Evolutionary conservation across 2,888 invertebrate genomes (phyloP).

Genomic region (Drosophila histrio): DNA sequence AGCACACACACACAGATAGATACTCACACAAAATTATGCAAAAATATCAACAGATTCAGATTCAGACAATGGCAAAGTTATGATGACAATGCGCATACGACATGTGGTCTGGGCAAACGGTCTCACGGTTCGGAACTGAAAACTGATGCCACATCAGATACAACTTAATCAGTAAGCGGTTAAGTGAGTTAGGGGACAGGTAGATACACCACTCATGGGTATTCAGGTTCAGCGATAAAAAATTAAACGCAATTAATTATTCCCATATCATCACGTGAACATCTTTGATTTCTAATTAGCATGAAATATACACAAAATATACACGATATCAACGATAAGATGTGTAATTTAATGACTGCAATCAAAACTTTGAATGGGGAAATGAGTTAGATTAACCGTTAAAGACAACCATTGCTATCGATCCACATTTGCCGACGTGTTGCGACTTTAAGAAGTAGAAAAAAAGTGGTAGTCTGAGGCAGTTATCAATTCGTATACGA

Average conservation of each 20-base stretch:
- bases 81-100: slow-evolving; percentile 73
- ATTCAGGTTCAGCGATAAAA: slow-evolving; percentile 38
- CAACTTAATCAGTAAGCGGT: slow-evolving; percentile 67
- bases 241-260: slow-evolving; percentile 74
- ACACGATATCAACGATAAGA: slow-evolving; percentile 52
- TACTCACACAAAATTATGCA: slow-evolving; percentile 60
- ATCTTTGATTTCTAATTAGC: slow-evolving; percentile 71
- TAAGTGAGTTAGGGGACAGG: slow-evolving; percentile 32
- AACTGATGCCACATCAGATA: slow-evolving; percentile 60
- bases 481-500: slow-evolving; percentile 11
- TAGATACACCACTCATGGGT: slow-evolving; percentile 10
- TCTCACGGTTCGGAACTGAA: slow-evolving; percentile 40
- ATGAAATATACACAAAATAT: slow-evolving; percentile 57
- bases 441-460: slow-evolving; percentile 15
- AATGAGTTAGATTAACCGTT: slow-evolving; percentile 45
- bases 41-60: slow-evolving; percentile 60
- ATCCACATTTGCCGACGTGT: slow-evolving; percentile 39
- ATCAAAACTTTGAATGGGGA: slow-evolving; percentile 35
- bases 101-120: slow-evolving; percentile 25
- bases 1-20: slow-evolving; percentile 27
- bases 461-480: slow-evolving; percentile 27
- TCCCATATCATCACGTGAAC: slow-evolving; percentile 55
- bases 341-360: slow-evolving; percentile 63
- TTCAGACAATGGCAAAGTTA: slow-evolving; percentile 57
- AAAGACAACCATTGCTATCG: slow-evolving; percentile 41